Evolutionary conservation across 2,888 invertebrate species (phyloP).

Genomic region (Rhodophaea formosa): DNA sequence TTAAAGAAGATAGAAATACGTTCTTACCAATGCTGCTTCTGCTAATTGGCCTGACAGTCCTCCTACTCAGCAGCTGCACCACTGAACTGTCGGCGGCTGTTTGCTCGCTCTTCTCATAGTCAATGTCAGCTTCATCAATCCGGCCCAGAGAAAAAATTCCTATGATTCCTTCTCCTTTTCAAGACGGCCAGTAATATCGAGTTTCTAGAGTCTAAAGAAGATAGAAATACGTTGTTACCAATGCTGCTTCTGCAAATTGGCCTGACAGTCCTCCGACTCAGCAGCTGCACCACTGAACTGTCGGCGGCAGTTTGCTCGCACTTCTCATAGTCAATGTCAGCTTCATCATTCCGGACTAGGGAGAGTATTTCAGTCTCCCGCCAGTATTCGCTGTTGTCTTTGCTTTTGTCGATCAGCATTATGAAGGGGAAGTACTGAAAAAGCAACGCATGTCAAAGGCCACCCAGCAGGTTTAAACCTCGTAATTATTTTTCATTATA

Average conservation of each 20-base stretch:
- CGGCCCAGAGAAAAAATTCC: slow-evolving; percentile 62
- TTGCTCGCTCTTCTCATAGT: slow-evolving; percentile 56
- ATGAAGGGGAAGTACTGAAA: slow-evolving; percentile 64
- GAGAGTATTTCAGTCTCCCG: slow-evolving; percentile 67
- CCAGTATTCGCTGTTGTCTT: slow-evolving; percentile 72
- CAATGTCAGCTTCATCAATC: slow-evolving; percentile 49
- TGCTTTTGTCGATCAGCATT: slow-evolving; percentile 54
- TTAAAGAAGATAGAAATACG: too few species aligned
- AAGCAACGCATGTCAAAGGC: not conserved
- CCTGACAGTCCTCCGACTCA: slow-evolving; percentile 50
- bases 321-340: slow-evolving; percentile 54
- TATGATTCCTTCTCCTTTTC: too few species aligned
- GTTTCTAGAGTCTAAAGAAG: too few species aligned
- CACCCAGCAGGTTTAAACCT: not conserved
- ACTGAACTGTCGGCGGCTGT: slow-evolving; percentile 30
- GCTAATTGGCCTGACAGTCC: slow-evolving; percentile 63
- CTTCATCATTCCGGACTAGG: slow-evolving; percentile 50
- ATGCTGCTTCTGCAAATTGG: slow-evolving; percentile 59
- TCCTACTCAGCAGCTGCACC: slow-evolving; percentile 46
- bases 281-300: slow-evolving; percentile 40
- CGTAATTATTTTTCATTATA: too few species aligned
- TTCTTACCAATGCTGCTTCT: slow-evolving; percentile 52
- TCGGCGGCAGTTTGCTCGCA: slow-evolving; percentile 43
- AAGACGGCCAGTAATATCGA: too few species aligned
- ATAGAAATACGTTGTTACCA: slow-evolving; percentile 40